Evolutionary conservation across 2,113 vertebrate genomes (phyloP), one percentile per base, ranked within the genome.

Genomic region (Barbus barbus): DNA sequence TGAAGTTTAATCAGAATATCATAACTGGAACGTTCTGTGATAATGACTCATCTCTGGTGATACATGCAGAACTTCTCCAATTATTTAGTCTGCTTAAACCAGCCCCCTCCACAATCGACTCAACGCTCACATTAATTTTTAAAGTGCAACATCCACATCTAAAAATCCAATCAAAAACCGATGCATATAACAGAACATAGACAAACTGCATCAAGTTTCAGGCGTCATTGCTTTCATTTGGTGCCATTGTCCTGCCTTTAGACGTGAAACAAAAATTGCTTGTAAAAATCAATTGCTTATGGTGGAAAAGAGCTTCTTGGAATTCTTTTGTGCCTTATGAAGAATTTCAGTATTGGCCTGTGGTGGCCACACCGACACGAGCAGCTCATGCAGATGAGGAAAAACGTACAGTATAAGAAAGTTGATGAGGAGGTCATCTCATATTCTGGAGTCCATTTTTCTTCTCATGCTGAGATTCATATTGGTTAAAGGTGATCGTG

Each of bases 231-330:
- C 75, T 56, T 24, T 51, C 5, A 7, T 83, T 69, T 78, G 60
- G 86, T 78, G 77, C 38, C 33, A 31, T 75, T 46, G 33, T 85
- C 84, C 78, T 83, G 74, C 28, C 11, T 22, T 46, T 75, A 82
- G 33, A 67, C 38, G 77, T 36, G 26, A 79, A 85, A 88, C 86
- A 88, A 89, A 88, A 90, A 90, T 84, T 87, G 85, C 61, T 82
- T 85, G 71, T 58, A 61, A 38, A 63, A 83, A 83, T 81, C 82
- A 83, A 73, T 74, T 89, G 75, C 76, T 85, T 46, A 4, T 83
- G 80, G 75, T 81, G 83, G 65, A 51, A 63, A 83, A 73, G 31
- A 58, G 22, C 60, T 26, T 63, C 53, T 58, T 72, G 48, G 56
- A 74, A 80, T 86, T 79, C 12, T 26, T 75, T 31, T 36, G 60